Evolutionary conservation across 1,140 invertebrate species (phyloP).

Genomic region (Bombus pyrosoma): DNA sequence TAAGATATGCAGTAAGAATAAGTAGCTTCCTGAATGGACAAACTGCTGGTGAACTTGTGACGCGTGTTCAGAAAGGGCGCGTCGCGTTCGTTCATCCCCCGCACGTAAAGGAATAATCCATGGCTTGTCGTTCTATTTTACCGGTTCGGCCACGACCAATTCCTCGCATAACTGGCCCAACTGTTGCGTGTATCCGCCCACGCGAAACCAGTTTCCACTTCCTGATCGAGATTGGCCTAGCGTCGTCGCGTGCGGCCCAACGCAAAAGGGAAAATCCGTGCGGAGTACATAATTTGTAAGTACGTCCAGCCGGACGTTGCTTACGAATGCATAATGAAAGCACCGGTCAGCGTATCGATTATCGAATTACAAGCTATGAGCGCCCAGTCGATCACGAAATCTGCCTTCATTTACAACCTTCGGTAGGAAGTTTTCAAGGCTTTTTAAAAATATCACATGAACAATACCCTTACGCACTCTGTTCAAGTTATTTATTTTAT

Average conservation of each 20-base stretch:
- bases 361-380: constrained; percentile 40
- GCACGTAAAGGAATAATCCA: neutral
- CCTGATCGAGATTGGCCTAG: constrained; percentile 42
- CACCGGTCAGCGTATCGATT: constrained; percentile 28
- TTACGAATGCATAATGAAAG: constrained; percentile 47
- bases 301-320: constrained; percentile 33
- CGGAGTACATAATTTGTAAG: constrained; percentile 40
- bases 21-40: too few relatives aligned
- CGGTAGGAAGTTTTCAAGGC: too few relatives aligned
- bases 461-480: too few relatives aligned
- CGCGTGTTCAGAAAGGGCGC: neutral
- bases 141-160: constrained; percentile 9
- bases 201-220: constrained; percentile 46
- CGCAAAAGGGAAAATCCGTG: constrained; percentile 36
- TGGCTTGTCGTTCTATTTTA: constrained; percentile 38
- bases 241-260: constrained; percentile 48
- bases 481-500: too few relatives aligned
- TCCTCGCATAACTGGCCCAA: constrained; percentile 48
- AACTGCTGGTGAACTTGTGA: neutral
- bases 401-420: neutral
- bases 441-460: too few relatives aligned
- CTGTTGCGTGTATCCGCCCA: constrained; percentile 48
- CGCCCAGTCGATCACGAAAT: neutral
- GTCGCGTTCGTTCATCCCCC: neutral
- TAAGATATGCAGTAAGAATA: too few relatives aligned